Conservation (phyloP, 2,888 invertebrate genomes). For the Macrostomum cliftonense region DNA sequence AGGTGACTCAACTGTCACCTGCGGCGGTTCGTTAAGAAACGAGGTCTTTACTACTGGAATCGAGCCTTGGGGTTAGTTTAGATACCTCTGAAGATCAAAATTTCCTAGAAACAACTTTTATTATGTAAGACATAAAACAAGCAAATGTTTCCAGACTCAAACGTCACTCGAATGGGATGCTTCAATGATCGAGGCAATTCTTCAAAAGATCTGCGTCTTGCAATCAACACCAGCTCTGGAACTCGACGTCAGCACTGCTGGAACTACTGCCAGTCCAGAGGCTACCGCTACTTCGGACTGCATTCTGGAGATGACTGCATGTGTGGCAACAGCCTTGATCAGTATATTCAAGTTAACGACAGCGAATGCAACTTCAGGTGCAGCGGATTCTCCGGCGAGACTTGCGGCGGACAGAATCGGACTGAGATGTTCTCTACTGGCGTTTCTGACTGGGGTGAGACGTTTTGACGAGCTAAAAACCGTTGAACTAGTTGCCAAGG, state of each 20-base stretch:
- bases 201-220: conserved; percentile 18
- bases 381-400: too few relatives aligned
- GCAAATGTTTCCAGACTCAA: too few relatives aligned
- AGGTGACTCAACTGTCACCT: conserved; percentile 46
- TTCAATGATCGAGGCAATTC: conserved; percentile 17
- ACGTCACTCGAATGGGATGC: conserved; percentile 18
- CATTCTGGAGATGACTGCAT: conserved; percentile 39
- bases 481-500: too few relatives aligned
- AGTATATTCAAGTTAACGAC: conserved; percentile 18
- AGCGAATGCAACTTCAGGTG: too few relatives aligned
- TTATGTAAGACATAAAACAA: too few relatives aligned
- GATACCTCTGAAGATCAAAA: too few relatives aligned
- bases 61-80: too few relatives aligned
- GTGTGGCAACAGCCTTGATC: conserved; percentile 39
- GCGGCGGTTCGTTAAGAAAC: conserved; percentile 50
- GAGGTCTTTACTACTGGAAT: conserved; percentile 48
- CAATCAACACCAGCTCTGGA: conserved; percentile 16
- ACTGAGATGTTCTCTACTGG: too few relatives aligned
- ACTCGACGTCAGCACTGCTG: conserved; percentile 1
- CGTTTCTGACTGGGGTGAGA: too few relatives aligned
- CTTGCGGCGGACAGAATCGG: too few relatives aligned
- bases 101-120: too few relatives aligned
- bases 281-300: conserved; percentile 39
- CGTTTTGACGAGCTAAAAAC: too few relatives aligned
- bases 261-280: conserved; percentile 12